Percentiles rank a stretch among this genome's conserved stretches.
These are phyloP conservation scores for Anaspis maculata DNA, from an alignment of 2,888 invertebrate species.

Conservation along the genomic window DNA sequence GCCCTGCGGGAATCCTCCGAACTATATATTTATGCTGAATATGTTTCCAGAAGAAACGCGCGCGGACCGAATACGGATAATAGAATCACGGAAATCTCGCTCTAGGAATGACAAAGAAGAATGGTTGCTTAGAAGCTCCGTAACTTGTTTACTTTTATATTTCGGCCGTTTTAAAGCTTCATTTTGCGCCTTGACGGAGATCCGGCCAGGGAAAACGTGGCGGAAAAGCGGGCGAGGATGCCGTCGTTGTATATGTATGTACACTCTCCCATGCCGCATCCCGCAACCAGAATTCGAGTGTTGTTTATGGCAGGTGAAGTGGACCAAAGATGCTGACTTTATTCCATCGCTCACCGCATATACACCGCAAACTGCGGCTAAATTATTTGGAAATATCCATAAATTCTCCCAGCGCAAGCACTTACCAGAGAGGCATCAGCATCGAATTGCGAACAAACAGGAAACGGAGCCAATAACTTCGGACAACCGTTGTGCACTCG, in stretches of 20 bases:
- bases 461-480: slow-evolving; percentile 10
- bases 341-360: slow-evolving; percentile 8
- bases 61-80: slow-evolving; percentile 34
- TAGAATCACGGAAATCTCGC: slow-evolving; percentile 35
- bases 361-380: slow-evolving; percentile 10
- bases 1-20: slow-evolving; percentile 30
- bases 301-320: slow-evolving; percentile 25
- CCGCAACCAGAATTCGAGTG: slow-evolving; percentile 16
- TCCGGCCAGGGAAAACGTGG: slow-evolving; percentile 9
- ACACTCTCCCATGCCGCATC: not conserved
- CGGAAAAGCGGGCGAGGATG: slow-evolving; percentile 10
- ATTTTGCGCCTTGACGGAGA: slow-evolving; percentile 3
- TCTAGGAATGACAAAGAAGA: slow-evolving; percentile 33
- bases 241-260: not conserved
- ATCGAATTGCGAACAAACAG: slow-evolving; percentile 11
- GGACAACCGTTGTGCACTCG: slow-evolving; percentile 3
- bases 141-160: slow-evolving; percentile 33
- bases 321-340: slow-evolving; percentile 19
- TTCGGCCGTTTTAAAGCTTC: slow-evolving; percentile 19
- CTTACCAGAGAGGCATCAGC: too few relatives aligned
- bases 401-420: slow-evolving; percentile 9
- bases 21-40: slow-evolving; percentile 36
- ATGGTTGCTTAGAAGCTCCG: slow-evolving; percentile 27
- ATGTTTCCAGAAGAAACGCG: slow-evolving; percentile 32
- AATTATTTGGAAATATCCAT: slow-evolving; percentile 12